Conservation (phyloP, 2,113 vertebrate species). For the Perccottus glenii region DNA sequence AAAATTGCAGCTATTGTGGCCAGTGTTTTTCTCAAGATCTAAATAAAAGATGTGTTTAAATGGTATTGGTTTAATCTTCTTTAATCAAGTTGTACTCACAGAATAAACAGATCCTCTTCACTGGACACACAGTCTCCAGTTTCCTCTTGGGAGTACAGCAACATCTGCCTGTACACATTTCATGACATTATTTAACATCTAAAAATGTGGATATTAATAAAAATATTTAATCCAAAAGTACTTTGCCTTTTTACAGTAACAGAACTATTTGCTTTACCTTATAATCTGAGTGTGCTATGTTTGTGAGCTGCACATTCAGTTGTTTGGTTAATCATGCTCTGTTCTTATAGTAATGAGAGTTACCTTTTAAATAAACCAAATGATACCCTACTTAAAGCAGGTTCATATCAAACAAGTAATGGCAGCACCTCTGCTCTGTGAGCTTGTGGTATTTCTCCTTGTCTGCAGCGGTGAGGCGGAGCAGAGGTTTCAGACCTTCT, state of each 20-base stretch:
- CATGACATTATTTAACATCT: not conserved
- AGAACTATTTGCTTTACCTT: too few relatives aligned
- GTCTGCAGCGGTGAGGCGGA: conserved; percentile 87
- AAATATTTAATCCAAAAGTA: too few relatives aligned
- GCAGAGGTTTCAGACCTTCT: conserved; percentile 87
- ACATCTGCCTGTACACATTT: conserved; percentile 85
- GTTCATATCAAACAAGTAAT: not conserved
- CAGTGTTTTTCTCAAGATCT: too few relatives aligned
- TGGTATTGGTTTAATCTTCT: not conserved
- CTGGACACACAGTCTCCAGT: conserved; percentile 88
- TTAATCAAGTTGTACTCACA: conserved; percentile 82
- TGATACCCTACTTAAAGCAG: too few relatives aligned
- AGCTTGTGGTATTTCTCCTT: conserved; percentile 91
- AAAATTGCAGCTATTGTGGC: too few relatives aligned
- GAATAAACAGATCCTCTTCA: conserved; percentile 95
- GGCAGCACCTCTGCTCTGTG: conserved; percentile 89
- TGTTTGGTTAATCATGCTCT: too few relatives aligned
- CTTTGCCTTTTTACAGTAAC: too few relatives aligned
- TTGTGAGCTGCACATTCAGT: too few relatives aligned
- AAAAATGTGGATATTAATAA: not conserved
- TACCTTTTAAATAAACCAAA: too few relatives aligned
- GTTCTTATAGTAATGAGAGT: too few relatives aligned
- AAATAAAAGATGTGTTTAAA: conserved; percentile 4
- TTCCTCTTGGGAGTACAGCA: conserved; percentile 94
- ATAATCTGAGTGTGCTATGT: too few relatives aligned